phyloP scores from a whole-genome alignment of 2,113 vertebrate species.

The Microcebus murinus region DNA sequence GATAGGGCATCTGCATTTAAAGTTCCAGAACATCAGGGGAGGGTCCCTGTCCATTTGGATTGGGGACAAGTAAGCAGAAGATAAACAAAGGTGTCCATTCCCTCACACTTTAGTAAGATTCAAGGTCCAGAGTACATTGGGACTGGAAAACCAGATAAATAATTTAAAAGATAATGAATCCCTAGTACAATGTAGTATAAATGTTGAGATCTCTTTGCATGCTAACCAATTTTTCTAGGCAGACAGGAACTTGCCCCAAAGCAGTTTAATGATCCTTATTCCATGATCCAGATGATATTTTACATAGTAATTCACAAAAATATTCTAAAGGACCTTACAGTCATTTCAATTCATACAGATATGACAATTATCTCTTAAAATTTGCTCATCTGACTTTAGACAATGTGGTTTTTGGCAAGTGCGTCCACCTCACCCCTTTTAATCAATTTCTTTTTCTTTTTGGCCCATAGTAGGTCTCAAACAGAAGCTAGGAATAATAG shows the following conservation, averaged over 20 bases:
- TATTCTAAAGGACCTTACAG: neutral
- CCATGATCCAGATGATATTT: neutral
- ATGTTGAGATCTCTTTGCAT: neutral
- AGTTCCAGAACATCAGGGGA: neutral
- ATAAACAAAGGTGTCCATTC: neutral
- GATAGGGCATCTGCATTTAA: neutral
- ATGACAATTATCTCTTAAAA: neutral
- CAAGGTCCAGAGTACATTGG: neutral
- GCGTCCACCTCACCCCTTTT: accelerated
- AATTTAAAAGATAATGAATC: neutral
- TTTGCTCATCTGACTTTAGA: neutral
- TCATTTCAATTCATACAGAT: neutral
- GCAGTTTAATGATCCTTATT: neutral
- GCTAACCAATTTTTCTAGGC: neutral
- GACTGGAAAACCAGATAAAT: neutral
- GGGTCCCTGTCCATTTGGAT: too few relatives aligned
- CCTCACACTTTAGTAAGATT: neutral
- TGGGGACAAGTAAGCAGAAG: neutral
- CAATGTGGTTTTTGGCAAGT: neutral
- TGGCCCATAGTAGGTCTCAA: neutral
- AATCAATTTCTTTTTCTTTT: neutral
- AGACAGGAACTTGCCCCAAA: neutral
- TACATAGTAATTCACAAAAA: neutral
- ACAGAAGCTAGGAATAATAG: neutral
- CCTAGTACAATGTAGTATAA: neutral